Evolutionary conservation across 2,888 invertebrate genomes (phyloP).

Genomic region (Panzeria rudis): DNA sequence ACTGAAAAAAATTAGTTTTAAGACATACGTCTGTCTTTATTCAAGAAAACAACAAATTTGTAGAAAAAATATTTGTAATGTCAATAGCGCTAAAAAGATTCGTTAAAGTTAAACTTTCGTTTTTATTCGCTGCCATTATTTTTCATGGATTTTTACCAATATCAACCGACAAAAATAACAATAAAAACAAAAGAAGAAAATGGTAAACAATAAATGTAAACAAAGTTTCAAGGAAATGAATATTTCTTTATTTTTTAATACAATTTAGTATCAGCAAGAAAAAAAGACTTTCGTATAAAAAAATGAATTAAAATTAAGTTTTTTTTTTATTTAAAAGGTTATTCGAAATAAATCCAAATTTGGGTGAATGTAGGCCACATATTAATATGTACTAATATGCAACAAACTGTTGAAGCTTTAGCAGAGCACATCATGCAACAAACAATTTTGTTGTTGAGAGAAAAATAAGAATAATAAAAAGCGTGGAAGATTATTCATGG

Average conservation of each 20-base stretch:
- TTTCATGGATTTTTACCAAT: conserved; percentile 24
- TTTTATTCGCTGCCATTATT: conserved; percentile 29
- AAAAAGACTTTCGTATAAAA: conserved; percentile 5
- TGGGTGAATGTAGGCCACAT: conserved; percentile 40
- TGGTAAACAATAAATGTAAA: conserved; percentile 62
- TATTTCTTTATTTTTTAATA: conserved; percentile 28
- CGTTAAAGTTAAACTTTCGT: conserved; percentile 9
- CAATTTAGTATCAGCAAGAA: conserved; percentile 6
- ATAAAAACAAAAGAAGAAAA: conserved; percentile 36
- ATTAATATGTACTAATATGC: neutral
- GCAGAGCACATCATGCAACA: neutral
- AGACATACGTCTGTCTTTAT: too few species aligned
- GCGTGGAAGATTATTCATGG: neutral
- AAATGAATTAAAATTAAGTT: neutral
- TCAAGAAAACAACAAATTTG: too few species aligned
- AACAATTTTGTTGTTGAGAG: neutral
- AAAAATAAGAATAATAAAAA: neutral
- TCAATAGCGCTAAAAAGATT: conserved; percentile 9
- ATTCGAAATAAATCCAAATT: conserved; percentile 10
- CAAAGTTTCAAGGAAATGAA: conserved; percentile 68
- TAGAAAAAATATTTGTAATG: too few species aligned
- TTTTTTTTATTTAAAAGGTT: neutral
- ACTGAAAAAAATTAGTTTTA: too few species aligned
- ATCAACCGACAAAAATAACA: conserved; percentile 1
- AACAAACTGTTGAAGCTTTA: conserved; percentile 11